Percentiles rank a stretch among this genome's conserved stretches.
These are phyloP conservation scores for Parauchenoglanis ngamensis DNA, from an alignment of 2,797 vertebrate species.

Conservation along the genomic window DNA sequence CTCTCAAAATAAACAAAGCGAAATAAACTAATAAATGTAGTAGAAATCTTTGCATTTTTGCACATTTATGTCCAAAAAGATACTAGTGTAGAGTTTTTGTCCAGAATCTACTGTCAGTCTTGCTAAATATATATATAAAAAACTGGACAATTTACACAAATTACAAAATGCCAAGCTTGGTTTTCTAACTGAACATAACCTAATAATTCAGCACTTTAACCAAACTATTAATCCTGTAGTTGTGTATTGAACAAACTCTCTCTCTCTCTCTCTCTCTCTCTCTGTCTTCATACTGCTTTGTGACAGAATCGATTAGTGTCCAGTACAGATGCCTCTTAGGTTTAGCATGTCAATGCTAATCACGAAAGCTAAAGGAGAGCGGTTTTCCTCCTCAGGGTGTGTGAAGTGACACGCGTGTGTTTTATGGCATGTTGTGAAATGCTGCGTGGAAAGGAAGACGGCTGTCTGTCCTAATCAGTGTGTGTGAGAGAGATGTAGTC, in stretches of 20 bases:
- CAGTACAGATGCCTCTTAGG: not conserved
- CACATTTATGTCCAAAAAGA: not conserved
- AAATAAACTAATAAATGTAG: not conserved
- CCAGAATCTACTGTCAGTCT: no score
- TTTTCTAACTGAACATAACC: not conserved
- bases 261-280: not conserved
- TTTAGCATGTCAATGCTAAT: constrained; percentile 41
- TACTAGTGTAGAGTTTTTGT: no score
- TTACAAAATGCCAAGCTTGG: not conserved
- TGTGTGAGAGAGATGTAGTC: constrained; percentile 30
- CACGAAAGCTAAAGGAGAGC: not conserved
- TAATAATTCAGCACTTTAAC: not conserved
- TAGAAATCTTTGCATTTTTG: not conserved
- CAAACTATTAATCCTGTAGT: not conserved
- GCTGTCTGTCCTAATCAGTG: constrained; percentile 66
- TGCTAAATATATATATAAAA: no score
- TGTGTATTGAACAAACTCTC: not conserved
- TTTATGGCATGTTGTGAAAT: not conserved
- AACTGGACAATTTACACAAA: not conserved
- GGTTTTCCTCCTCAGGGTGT: not conserved
- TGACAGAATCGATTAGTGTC: constrained; percentile 1
- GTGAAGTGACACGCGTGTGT: not conserved
- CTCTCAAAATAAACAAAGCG: not conserved
- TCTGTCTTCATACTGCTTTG: not conserved
- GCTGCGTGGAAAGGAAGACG: constrained; percentile 42